Base-by-base conservation (phyloP, 2,888 invertebrate species). In the Phlogophora meticulosa region DNA sequence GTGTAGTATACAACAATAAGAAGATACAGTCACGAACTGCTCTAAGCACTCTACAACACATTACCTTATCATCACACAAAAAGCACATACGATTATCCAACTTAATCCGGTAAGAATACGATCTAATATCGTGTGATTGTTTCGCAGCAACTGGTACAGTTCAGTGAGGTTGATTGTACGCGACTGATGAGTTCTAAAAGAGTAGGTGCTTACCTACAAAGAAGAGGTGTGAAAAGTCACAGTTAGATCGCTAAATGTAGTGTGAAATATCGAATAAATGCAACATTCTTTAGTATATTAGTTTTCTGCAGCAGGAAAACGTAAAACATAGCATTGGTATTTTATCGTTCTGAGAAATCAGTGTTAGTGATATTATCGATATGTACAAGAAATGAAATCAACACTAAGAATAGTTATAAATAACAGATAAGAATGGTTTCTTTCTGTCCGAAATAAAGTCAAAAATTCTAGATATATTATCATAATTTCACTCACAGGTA, bases 181-280 rank as follows among this genome's bases (percentile, higher is more conserved):
- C 63, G 43, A 75, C 59, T 66, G 83, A 84, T 81, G 76, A 74
- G 51, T 48, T 70, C 55, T 59, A 63, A 78, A 57, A 51, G 28
- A 28, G 28, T 28, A 28, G 28, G 28, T 28, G 5, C 28, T 28
- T 28, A 28, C 73, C 67, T 73, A 78, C 66, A 67, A 61, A 48
- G 59, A 67, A 62, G 78, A 87, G 85, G 88, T 89, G 90, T 84
- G 86, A 87, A 89, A 88, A 87, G 80, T 88, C 84, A 78, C 83
- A 76, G 78, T 70, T 71, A 70, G 61, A 78, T 67, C 81, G 85
- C 84, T 89, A 89, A 88, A 86, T 78, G 83, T 70, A 65, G 83
- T 82, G 90, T 85, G 83, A 89, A 91, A 87, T 89, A 82, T 86
- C 85, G 73, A 76, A 84, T 84, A 85, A 86, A 81, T 86, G 82